Percentiles rank a stretch among this genome's conserved stretches.
Evolutionary conservation across 1,140 invertebrate genomes (phyloP).

Genomic region (Ceratoteleas bidentatus): DNA sequence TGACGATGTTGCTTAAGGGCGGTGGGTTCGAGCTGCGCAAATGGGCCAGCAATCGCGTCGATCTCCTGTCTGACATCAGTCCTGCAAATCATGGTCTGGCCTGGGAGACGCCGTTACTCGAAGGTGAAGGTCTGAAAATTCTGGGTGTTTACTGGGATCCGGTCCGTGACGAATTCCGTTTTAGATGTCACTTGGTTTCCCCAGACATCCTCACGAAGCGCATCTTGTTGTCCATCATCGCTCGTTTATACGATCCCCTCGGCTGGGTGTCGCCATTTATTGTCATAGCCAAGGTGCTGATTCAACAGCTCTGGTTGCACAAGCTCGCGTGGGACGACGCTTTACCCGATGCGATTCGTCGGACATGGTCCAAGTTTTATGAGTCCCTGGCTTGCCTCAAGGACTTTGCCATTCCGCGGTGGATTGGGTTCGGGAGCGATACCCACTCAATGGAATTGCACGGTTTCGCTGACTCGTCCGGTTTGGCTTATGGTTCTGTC

Average conservation of each 20-base stretch:
- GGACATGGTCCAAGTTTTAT: no score
- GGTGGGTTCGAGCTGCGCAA: no score
- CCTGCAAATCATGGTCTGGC: constrained; percentile 2
- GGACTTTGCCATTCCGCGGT: no score
- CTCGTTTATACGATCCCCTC: constrained; percentile 13
- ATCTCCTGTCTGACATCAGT: background rate
- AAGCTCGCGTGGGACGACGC: constrained; percentile 44
- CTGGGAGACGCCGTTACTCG: background rate
- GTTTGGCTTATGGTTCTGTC: background rate
- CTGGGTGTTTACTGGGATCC: background rate
- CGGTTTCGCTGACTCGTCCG: no score
- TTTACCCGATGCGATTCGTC: background rate
- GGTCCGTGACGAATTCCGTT: no score
- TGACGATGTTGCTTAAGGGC: background rate
- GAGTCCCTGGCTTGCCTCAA: no score
- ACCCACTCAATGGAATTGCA: background rate
- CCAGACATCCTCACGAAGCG: background rate
- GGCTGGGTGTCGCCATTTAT: no score
- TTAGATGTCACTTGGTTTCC: background rate
- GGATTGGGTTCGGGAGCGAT: background rate
- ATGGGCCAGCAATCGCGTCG: no score
- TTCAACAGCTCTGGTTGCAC: constrained; percentile 66
- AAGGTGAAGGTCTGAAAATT: background rate
- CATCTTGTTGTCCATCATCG: background rate
- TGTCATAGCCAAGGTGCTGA: no score